Evolutionary conservation across 1,140 invertebrate genomes (phyloP).

Genomic region (Fragariocoptes setiger): DNA sequence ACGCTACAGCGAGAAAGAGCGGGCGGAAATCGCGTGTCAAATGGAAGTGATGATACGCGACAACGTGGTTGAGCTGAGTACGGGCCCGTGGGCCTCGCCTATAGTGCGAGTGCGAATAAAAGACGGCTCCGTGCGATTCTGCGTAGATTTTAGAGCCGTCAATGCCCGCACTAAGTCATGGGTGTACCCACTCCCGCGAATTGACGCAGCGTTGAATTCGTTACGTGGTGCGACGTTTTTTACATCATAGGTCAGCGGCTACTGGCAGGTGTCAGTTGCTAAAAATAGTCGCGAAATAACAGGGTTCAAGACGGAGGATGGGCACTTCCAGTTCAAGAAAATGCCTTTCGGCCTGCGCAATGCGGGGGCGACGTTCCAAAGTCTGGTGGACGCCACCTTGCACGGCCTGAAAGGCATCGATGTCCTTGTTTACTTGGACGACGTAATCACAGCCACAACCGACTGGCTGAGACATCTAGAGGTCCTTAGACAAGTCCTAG

Average conservation of each 20-base stretch:
- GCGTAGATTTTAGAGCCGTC: constrained; percentile 19
- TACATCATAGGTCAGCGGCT: constrained; percentile 18
- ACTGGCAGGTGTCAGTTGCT: constrained; percentile 18
- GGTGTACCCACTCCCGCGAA: constrained; percentile 21
- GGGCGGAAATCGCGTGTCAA: too few relatives aligned
- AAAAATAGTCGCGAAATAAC: constrained; percentile 16
- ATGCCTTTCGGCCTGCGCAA: constrained; percentile 20
- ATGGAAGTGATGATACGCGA: too few relatives aligned
- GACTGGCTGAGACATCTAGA: constrained; percentile 9
- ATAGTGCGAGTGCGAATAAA: constrained; percentile 19
- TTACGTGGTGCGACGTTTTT: too few relatives aligned
- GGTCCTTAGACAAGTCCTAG: constrained; percentile 3
- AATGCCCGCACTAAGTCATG: constrained; percentile 19
- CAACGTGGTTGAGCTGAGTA: too few relatives aligned
- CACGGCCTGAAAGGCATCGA: constrained; percentile 9
- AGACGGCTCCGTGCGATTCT: constrained; percentile 17
- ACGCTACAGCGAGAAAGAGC: too few relatives aligned
- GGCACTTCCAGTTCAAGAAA: constrained; percentile 16
- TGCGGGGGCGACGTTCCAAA: constrained; percentile 17
- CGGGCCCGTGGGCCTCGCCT: constrained; percentile 19
- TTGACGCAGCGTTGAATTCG: too few relatives aligned
- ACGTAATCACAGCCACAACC: constrained; percentile 9
- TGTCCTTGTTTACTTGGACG: constrained; percentile 15
- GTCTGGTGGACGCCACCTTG: constrained; percentile 16
- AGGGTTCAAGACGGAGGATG: constrained; percentile 16